Conservation (phyloP, 2,888 invertebrate genomes). For the Cerastis leucographa region DNA sequence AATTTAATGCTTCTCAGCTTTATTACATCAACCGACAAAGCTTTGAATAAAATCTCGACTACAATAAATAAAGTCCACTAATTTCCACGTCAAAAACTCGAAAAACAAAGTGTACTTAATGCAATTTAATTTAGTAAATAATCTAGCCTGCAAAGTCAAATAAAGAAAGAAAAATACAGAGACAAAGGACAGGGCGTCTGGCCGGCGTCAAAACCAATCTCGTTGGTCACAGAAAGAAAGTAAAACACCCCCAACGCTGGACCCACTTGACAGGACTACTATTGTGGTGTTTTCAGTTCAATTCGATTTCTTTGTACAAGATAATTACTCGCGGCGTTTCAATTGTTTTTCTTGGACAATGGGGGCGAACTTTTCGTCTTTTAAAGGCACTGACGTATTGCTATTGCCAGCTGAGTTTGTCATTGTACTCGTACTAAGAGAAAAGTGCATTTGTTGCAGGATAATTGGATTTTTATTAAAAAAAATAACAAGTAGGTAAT, state of each 20-base stretch:
- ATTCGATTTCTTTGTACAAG: conserved; percentile 59
- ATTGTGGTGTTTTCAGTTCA: conserved; percentile 52
- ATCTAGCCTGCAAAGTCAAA: conserved; percentile 27
- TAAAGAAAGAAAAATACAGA: conserved; percentile 38
- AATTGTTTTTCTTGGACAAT: conserved; percentile 50
- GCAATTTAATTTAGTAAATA: conserved; percentile 61
- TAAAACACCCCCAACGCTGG: conserved; percentile 21
- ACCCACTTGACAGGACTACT: conserved; percentile 51
- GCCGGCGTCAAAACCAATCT: conserved; percentile 63
- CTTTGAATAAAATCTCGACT: conserved; percentile 36
- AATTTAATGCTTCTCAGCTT: conserved; percentile 28
- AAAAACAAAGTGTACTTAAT: conserved; percentile 44
- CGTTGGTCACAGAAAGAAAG: conserved; percentile 34
- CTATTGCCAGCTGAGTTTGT: conserved; percentile 9
- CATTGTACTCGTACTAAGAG: background rate
- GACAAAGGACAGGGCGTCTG: conserved; percentile 33
- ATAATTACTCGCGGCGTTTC: conserved; percentile 53
- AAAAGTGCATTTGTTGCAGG: background rate
- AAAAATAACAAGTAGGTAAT: background rate
- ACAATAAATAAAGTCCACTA: conserved; percentile 48
- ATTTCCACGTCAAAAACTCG: conserved; percentile 34
- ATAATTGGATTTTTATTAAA: background rate
- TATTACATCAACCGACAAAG: conserved; percentile 36
- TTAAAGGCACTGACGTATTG: conserved; percentile 16
- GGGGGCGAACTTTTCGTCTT: conserved; percentile 19